phyloP scores from a whole-genome alignment of 2,888 invertebrate genomes.

The Parelbella ahira region DNA sequence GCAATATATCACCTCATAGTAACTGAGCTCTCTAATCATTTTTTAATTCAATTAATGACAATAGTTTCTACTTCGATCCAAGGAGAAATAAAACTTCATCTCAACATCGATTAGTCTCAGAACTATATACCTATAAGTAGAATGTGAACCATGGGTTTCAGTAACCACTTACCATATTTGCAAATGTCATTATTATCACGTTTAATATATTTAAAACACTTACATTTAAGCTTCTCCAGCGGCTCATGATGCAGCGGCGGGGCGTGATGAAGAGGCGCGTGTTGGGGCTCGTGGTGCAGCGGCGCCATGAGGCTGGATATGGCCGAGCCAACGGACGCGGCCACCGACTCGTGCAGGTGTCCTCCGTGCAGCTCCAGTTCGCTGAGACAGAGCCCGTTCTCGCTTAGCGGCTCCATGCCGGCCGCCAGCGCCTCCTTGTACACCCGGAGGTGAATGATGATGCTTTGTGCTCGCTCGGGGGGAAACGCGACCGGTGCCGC shows the following conservation, averaged over 20 bases:
- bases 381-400: conserved; percentile 86
- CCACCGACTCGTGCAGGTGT: conserved; percentile 76
- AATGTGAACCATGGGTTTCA: too few relatives aligned
- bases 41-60: too few relatives aligned
- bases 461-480: conserved; percentile 42
- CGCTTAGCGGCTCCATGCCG: conserved; percentile 84
- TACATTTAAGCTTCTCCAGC: conserved; percentile 88
- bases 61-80: too few relatives aligned
- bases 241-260: conserved; percentile 86
- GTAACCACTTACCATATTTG: too few relatives aligned
- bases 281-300: conserved; percentile 78
- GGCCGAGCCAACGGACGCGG: conserved; percentile 75
- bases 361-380: conserved; percentile 82
- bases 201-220: conserved; percentile 54
- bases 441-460: conserved; percentile 79
- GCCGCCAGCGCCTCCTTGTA: conserved; percentile 83
- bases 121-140: too few relatives aligned
- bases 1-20: too few relatives aligned
- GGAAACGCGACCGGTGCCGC: conserved; percentile 40
- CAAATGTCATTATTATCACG: too few relatives aligned
- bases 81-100: too few relatives aligned
- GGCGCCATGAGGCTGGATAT: conserved; percentile 80
- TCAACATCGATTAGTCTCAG: too few relatives aligned
- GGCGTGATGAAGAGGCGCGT: conserved; percentile 81
- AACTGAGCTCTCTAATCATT: too few relatives aligned